Conservation (phyloP, 2,797 vertebrate genomes). For the Lacerta agilis region DNA sequence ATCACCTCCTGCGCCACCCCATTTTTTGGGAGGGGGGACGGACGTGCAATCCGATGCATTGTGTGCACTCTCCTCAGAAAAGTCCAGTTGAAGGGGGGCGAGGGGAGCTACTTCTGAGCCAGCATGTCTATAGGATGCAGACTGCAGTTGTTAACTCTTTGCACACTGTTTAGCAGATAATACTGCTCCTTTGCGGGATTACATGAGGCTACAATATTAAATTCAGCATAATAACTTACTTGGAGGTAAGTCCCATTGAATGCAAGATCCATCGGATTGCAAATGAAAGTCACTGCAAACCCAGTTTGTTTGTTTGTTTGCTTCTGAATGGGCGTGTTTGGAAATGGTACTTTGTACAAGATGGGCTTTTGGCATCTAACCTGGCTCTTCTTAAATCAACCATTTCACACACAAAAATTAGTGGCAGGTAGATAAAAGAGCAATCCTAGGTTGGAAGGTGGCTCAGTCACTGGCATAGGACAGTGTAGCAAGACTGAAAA, state of each 20-base stretch:
- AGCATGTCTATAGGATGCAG: neutral
- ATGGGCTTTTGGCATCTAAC: neutral
- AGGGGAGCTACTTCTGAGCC: neutral
- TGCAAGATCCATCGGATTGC: neutral
- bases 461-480: neutral
- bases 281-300: neutral
- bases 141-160: neutral
- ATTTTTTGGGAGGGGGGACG: accelerated
- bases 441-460: neutral
- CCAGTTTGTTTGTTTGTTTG: too few relatives aligned
- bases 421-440: neutral
- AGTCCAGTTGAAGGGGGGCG: neutral
- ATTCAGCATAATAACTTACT: neutral
- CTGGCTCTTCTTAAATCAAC: neutral
- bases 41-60: neutral
- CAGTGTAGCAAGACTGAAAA: neutral
- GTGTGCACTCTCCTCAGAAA: neutral
- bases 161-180: too few relatives aligned
- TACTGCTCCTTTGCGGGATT: neutral
- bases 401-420: neutral
- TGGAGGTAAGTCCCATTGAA: neutral
- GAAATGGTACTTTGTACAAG: neutral
- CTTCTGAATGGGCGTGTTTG: neutral
- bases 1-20: neutral
- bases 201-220: neutral